These are phyloP conservation scores for Danio aesculapii DNA, from an alignment of 2,797 vertebrate species.

Conservation along the genomic window DNA sequence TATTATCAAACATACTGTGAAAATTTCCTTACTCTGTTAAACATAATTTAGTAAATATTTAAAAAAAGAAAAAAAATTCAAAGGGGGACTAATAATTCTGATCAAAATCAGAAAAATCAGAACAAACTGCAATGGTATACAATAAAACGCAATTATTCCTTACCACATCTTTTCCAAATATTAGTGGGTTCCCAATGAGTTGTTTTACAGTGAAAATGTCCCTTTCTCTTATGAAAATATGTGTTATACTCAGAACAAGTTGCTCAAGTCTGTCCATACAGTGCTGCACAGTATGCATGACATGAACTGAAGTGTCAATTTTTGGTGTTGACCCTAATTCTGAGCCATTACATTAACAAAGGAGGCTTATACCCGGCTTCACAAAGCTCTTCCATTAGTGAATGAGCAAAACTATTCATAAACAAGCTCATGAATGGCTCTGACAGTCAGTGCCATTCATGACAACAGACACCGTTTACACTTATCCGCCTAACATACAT, in stretches of 20 bases:
- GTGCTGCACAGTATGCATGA: slow-evolving; percentile 11
- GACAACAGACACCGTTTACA: slow-evolving; percentile 1
- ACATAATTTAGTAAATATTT: too few relatives aligned
- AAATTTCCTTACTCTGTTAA: too few relatives aligned
- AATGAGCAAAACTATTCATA: slow-evolving; percentile 24
- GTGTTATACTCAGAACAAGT: slow-evolving; percentile 14
- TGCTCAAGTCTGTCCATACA: slow-evolving; percentile 38
- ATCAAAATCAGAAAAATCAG: too few relatives aligned
- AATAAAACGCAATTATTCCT: background rate
- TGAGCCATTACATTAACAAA: slow-evolving; percentile 26
- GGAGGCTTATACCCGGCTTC: background rate
- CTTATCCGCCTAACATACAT: background rate
- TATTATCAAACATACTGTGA: too few relatives aligned
- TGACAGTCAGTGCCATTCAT: background rate
- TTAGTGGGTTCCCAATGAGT: background rate
- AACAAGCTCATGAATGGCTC: slow-evolving; percentile 7
- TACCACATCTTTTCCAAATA: background rate
- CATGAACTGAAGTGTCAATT: slow-evolving; percentile 25
- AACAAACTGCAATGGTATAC: background rate
- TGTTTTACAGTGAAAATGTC: background rate
- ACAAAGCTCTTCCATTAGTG: slow-evolving; percentile 19
- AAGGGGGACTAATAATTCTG: too few relatives aligned
- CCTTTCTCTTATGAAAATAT: slow-evolving; percentile 16
- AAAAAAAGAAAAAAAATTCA: too few relatives aligned
- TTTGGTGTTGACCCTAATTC: slow-evolving; percentile 22